Conservation (phyloP, 1,140 invertebrate genomes). For the Apis cerana region DNA sequence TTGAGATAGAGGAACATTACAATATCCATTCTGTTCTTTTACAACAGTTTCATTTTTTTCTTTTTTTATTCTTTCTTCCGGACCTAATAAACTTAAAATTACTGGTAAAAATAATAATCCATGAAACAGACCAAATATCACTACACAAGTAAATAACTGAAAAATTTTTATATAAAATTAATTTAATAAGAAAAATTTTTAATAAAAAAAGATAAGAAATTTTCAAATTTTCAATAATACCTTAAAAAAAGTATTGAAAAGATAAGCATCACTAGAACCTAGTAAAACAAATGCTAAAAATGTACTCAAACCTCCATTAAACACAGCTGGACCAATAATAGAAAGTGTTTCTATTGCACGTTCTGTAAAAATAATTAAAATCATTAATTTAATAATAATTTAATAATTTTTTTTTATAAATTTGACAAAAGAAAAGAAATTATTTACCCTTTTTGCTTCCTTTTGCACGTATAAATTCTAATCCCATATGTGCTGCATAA, state of each 20-base stretch:
- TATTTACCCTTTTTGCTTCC: slow-evolving; percentile 78
- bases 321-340: slow-evolving; percentile 80
- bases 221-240: slow-evolving; percentile 68
- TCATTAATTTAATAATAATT: neutral
- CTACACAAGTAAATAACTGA: slow-evolving; percentile 82
- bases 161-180: slow-evolving; percentile 34
- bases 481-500: slow-evolving; percentile 83
- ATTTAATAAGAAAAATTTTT: neutral
- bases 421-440: neutral
- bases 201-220: slow-evolving; percentile 13
- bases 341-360: slow-evolving; percentile 76
- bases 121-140: slow-evolving; percentile 83
- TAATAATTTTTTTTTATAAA: neutral
- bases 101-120: slow-evolving; percentile 83
- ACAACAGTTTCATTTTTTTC: slow-evolving; percentile 59
- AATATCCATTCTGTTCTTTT: slow-evolving; percentile 69
- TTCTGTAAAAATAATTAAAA: slow-evolving; percentile 67
- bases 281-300: slow-evolving; percentile 82
- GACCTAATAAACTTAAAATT: slow-evolving; percentile 82
- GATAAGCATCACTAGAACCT: slow-evolving; percentile 79
- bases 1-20: slow-evolving; percentile 56
- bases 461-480: slow-evolving; percentile 80
- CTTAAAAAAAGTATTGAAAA: slow-evolving; percentile 82
- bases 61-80: slow-evolving; percentile 68
- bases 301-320: slow-evolving; percentile 82